phyloP scores from a whole-genome alignment of 2,113 vertebrate genomes.

The Dipodomys merriami region DNA sequence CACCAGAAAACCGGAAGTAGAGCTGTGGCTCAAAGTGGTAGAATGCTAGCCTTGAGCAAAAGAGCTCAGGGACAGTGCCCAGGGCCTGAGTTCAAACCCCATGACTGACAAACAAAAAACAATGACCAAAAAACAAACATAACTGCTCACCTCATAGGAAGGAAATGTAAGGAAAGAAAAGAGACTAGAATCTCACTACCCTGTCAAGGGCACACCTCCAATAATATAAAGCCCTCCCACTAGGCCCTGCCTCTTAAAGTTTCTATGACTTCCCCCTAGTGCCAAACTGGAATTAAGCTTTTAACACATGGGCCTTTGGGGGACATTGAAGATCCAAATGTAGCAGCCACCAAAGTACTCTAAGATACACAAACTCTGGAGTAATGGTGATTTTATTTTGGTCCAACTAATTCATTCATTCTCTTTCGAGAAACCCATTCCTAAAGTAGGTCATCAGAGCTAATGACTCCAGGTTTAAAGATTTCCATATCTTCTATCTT shows the following conservation, averaged over 20 bases:
- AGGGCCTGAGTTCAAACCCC: too few relatives aligned
- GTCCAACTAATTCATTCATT: not conserved
- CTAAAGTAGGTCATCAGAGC: not conserved
- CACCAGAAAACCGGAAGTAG: too few relatives aligned
- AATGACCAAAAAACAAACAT: too few relatives aligned
- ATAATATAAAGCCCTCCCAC: not conserved
- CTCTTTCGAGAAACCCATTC: not conserved
- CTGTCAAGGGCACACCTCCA: not conserved
- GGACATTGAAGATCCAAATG: not conserved
- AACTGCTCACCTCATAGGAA: not conserved
- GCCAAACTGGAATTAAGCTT: not conserved
- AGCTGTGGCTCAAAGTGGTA: too few relatives aligned
- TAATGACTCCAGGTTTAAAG: not conserved
- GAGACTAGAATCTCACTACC: too few relatives aligned
- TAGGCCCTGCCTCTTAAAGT: not conserved
- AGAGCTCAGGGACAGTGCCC: too few relatives aligned
- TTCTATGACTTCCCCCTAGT: not conserved
- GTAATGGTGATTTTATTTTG: not conserved
- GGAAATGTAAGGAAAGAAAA: not conserved
- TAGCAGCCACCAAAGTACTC: not conserved
- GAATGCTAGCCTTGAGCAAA: too few relatives aligned
- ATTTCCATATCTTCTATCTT: not conserved
- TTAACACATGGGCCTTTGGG: not conserved
- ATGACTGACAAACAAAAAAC: too few relatives aligned
- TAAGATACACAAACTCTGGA: not conserved